A percentile compares a stretch with the other conserved stretches of the same genome.
These are phyloP conservation scores for Diplodus sargus DNA, from an alignment of 2,797 vertebrate species.

Conservation along the genomic window DNA sequence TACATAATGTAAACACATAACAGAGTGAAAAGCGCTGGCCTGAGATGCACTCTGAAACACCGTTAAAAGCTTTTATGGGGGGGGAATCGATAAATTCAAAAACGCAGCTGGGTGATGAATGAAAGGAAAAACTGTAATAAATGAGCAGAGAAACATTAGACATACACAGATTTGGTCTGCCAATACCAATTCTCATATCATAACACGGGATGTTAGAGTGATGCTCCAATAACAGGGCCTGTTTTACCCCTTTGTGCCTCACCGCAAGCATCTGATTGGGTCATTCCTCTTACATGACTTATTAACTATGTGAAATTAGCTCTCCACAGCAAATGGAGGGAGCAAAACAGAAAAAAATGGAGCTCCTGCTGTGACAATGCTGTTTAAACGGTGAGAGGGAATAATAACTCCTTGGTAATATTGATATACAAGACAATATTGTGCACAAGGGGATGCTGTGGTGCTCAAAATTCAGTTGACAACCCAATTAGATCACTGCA, in stretches of 20 bases:
- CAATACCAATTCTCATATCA: neutral
- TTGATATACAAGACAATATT: constrained; percentile 8
- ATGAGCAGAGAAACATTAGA: constrained; percentile 7
- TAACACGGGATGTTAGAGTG: neutral
- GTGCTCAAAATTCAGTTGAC: neutral
- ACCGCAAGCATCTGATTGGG: neutral
- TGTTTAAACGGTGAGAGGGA: neutral
- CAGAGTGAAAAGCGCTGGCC: constrained; percentile 30
- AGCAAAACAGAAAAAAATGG: constrained; percentile 1
- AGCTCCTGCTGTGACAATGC: neutral
- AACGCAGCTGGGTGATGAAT: constrained; percentile 27
- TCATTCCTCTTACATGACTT: neutral
- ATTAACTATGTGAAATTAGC: neutral
- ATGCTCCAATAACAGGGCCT: neutral
- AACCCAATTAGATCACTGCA: neutral
- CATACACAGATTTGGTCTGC: neutral
- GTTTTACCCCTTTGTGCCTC: neutral
- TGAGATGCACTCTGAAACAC: constrained; percentile 39
- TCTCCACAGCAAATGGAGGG: neutral
- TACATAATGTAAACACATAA: constrained; percentile 57
- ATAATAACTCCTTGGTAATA: neutral
- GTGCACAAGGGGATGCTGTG: neutral
- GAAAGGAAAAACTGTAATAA: constrained; percentile 23
- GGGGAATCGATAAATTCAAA: constrained; percentile 30
- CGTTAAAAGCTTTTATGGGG: constrained; percentile 48